These are phyloP conservation scores for Antidorcas marsupialis DNA, from an alignment of 2,113 vertebrate genomes.

Conservation along the genomic window DNA sequence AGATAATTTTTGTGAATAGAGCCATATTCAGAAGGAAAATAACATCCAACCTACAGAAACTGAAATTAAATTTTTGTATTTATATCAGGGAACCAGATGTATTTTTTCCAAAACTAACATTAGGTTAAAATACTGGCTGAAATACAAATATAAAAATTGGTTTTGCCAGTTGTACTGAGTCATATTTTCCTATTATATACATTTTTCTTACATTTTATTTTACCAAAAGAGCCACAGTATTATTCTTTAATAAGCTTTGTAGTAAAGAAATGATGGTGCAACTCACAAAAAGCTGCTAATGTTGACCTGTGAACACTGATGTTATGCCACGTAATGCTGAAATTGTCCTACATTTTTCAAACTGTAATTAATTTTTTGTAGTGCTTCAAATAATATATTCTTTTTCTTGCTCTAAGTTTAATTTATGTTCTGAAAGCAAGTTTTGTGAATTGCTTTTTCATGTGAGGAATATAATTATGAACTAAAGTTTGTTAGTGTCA, in stretches of 20 bases:
- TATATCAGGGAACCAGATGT: background rate
- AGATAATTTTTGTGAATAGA: background rate
- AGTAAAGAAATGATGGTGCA: background rate
- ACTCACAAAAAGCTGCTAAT: background rate
- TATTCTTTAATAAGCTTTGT: background rate
- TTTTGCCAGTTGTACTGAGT: background rate
- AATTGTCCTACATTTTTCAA: conserved; percentile 47
- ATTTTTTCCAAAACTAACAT: background rate
- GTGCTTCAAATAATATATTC: conserved; percentile 52
- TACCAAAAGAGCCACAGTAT: background rate
- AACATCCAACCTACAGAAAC: background rate
- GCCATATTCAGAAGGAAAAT: background rate
- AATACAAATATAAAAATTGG: background rate
- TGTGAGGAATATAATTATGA: conserved; percentile 59
- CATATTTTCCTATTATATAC: background rate
- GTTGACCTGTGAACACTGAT: background rate
- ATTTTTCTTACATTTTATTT: background rate
- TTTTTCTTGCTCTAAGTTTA: conserved; percentile 51
- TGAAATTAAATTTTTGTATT: background rate
- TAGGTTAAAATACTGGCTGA: background rate
- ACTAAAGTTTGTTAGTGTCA: conserved; percentile 48
- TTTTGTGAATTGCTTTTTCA: conserved; percentile 61
- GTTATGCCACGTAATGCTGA: background rate
- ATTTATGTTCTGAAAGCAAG: conserved; percentile 51
- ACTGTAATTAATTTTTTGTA: conserved; percentile 60